phyloP scores from a whole-genome alignment of 2,888 invertebrate genomes.

The Orthosia incerta region DNA sequence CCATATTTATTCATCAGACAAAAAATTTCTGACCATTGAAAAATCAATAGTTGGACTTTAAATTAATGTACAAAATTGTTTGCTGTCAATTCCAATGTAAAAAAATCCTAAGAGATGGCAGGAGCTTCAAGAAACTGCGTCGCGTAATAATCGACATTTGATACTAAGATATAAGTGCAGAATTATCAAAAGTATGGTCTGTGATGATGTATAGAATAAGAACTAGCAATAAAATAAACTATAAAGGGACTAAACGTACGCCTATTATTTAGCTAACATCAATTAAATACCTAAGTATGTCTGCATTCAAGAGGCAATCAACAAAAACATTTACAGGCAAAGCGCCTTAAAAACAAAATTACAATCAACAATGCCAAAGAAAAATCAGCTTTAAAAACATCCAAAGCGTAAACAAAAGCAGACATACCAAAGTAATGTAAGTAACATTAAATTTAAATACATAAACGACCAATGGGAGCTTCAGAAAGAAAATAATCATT shows the following conservation, averaged over 20 bases:
- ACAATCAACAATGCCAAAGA: not conserved
- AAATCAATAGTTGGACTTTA: no score
- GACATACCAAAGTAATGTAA: conserved; percentile 67
- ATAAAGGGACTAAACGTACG: conserved; percentile 66
- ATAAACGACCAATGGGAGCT: conserved; percentile 58
- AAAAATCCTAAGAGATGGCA: no score
- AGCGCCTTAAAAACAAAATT: conserved; percentile 15
- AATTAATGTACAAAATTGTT: no score
- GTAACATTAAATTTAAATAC: conserved; percentile 58
- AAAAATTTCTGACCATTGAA: no score
- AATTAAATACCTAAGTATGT: conserved; percentile 68
- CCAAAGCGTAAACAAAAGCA: conserved; percentile 51
- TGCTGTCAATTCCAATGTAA: no score
- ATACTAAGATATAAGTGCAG: conserved; percentile 43
- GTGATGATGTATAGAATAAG: conserved; percentile 45
- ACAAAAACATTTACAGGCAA: conserved; percentile 18
- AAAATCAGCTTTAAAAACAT: conserved; percentile 17
- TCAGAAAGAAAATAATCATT: conserved; percentile 32
- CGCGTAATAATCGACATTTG: conserved; percentile 17
- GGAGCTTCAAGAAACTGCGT: conserved; percentile 30
- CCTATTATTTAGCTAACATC: conserved; percentile 72
- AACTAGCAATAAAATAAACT: conserved; percentile 50
- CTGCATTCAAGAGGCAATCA: conserved; percentile 52
- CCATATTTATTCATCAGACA: no score
- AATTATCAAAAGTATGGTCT: conserved; percentile 34